A percentile compares a stretch with the other conserved stretches of the same genome.
These are phyloP conservation scores for Mobula hypostoma DNA, from an alignment of 2,113 vertebrate species.

Conservation along the genomic window DNA sequence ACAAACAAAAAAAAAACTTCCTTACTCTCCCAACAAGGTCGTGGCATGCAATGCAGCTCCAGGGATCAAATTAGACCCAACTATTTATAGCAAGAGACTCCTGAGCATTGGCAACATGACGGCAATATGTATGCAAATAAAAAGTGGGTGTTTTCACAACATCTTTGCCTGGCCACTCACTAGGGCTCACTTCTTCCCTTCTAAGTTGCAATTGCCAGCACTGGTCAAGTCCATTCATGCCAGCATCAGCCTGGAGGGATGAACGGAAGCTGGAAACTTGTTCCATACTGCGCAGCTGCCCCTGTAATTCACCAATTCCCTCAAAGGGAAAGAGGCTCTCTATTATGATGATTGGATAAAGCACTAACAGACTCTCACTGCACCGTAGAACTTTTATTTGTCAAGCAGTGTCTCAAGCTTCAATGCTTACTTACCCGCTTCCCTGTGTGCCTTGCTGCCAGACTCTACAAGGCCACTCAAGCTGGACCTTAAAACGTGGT, in stretches of 20 bases:
- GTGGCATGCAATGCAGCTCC: not conserved
- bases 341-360: not conserved
- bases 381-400: not conserved
- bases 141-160: not conserved
- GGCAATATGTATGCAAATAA: not conserved
- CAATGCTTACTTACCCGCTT: not conserved
- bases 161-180: not conserved
- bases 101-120: not conserved
- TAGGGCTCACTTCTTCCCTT: not conserved
- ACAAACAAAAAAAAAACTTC: not conserved
- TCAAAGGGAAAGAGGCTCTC: not conserved
- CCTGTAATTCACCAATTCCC: not conserved
- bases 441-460: not conserved
- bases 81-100: constrained; percentile 15
- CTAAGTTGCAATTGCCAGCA: not conserved
- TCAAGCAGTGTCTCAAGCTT: not conserved
- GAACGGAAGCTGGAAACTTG: not conserved
- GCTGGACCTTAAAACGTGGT: not conserved
- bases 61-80: not conserved
- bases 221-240: constrained; percentile 4
- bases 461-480: not conserved
- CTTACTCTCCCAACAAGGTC: not conserved
- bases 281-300: not conserved
- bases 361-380: not conserved
- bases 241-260: not conserved